phyloP scores from a whole-genome alignment of 2,888 invertebrate species.

The Phaonia tiefii region DNA sequence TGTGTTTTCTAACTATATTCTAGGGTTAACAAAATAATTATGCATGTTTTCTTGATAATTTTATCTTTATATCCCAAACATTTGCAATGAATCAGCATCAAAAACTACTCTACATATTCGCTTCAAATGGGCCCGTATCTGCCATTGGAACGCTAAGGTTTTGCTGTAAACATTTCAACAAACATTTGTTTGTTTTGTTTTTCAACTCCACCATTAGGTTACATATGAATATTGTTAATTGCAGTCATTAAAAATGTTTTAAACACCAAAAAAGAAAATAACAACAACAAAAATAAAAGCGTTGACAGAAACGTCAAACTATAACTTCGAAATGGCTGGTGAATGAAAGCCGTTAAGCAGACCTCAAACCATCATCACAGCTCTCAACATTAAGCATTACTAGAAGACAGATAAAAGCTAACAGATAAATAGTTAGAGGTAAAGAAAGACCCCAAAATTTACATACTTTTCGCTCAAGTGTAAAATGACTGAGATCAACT shows the following conservation, averaged over 20 bases:
- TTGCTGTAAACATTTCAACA: too few species aligned
- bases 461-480: background rate
- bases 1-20: constrained; percentile 17
- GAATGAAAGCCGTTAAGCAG: constrained; percentile 44
- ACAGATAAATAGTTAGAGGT: background rate
- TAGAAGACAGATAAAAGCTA: constrained; percentile 41
- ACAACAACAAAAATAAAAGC: constrained; percentile 13
- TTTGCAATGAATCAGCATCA: too few species aligned
- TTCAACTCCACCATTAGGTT: constrained; percentile 28
- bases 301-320: constrained; percentile 40
- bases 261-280: background rate
- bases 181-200: background rate
- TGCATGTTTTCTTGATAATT: constrained; percentile 24
- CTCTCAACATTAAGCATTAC: constrained; percentile 44
- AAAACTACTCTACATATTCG: constrained; percentile 25
- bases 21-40: constrained; percentile 37
- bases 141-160: background rate
- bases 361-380: too few species aligned
- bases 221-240: constrained; percentile 54
- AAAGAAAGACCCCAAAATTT: too few species aligned
- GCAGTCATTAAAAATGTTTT: constrained; percentile 44
- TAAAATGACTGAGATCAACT: background rate
- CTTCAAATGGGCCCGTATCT: background rate
- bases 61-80: background rate
- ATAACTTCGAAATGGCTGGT: constrained; percentile 52